phyloP scores from a whole-genome alignment of 2,797 vertebrate species.

The Cryptoblepharus egeriae region DNA sequence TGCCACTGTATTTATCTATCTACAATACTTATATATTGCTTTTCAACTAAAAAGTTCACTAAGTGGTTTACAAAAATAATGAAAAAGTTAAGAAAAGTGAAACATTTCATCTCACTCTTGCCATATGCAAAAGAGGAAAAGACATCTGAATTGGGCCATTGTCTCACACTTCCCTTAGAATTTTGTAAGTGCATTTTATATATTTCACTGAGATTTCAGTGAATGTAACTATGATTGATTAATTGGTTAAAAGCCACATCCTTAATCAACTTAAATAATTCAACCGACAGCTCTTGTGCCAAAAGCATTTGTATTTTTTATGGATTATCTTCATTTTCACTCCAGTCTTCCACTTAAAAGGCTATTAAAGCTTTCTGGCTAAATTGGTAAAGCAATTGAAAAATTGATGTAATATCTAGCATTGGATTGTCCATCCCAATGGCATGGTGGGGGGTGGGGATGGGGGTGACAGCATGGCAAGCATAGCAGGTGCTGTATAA shows the following conservation, averaged over 20 bases:
- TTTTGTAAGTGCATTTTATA: not conserved
- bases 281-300: not conserved
- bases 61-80: no score
- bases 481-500: no score
- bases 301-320: not conserved
- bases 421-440: not conserved
- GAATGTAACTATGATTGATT: not conserved
- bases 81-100: no score
- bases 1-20: no score
- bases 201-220: not conserved
- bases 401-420: not conserved
- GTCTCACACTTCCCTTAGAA: not conserved
- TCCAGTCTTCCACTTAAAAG: not conserved
- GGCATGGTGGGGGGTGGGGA: no score
- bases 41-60: no score
- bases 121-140: no score
- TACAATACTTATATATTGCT: no score
- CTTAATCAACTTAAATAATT: not conserved
- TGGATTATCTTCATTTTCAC: no score
- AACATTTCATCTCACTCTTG: no score
- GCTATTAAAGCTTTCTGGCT: not conserved
- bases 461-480: no score
- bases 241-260: not conserved
- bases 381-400: not conserved
- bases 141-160: no score